A percentile compares a stretch with the other conserved stretches of the same genome.
Conservation (phyloP, 2,797 vertebrate genomes). For the Enteromius fasciolatus region DNA sequence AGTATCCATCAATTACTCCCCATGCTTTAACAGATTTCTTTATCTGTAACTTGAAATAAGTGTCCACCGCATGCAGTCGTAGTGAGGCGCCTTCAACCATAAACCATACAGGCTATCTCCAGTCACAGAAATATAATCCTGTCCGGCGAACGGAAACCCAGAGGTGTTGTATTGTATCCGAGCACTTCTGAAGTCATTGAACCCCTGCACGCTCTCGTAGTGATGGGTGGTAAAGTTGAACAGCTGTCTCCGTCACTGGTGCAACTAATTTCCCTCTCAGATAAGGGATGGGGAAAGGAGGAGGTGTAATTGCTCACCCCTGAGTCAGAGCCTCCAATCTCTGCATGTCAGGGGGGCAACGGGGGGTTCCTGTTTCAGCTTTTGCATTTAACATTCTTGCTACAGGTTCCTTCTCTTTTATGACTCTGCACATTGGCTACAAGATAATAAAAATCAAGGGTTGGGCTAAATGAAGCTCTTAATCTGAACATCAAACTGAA, state of each 20-base stretch:
- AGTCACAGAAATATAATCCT: slow-evolving; percentile 17
- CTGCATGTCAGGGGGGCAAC: slow-evolving; percentile 26
- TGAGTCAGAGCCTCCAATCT: slow-evolving; percentile 52
- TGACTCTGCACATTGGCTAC: not conserved
- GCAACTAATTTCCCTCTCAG: slow-evolving; percentile 56
- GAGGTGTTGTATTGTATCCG: not conserved
- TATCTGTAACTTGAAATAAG: slow-evolving; percentile 7
- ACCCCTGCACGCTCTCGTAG: slow-evolving; percentile 14
- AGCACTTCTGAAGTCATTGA: not conserved
- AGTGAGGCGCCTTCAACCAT: not conserved
- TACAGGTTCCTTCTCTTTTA: slow-evolving; percentile 20
- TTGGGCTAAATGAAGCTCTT: not conserved
- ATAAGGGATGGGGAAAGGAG: slow-evolving; percentile 31
- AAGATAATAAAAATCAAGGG: not conserved
- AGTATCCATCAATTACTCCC: slow-evolving; percentile 56
- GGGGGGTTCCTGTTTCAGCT: slow-evolving; percentile 14
- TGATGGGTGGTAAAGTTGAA: slow-evolving; percentile 48
- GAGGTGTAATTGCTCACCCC: slow-evolving; percentile 36
- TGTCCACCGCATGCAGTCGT: not conserved
- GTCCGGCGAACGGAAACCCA: not conserved
- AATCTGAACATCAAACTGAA: not conserved
- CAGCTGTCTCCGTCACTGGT: slow-evolving; percentile 65
- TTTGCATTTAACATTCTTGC: slow-evolving; percentile 28
- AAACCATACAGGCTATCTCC: not conserved
- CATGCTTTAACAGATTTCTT: slow-evolving; percentile 42